A percentile compares a stretch with the other conserved stretches of the same genome.
phyloP scores from a whole-genome alignment of 2,113 vertebrate genomes.

The Mobula hypostoma region DNA sequence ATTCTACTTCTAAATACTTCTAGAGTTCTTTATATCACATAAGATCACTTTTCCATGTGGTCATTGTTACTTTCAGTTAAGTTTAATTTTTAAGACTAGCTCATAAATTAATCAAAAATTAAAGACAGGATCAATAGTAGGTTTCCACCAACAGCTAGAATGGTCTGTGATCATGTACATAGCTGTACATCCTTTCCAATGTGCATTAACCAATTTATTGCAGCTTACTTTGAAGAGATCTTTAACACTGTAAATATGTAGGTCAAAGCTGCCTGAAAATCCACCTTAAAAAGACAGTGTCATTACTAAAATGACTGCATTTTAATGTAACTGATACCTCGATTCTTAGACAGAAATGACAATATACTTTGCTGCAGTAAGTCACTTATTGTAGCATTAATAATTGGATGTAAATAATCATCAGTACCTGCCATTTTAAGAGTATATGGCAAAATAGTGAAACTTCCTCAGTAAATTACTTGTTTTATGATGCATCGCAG shows the following conservation, averaged over 20 bases:
- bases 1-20: background rate
- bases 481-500: background rate
- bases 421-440: background rate
- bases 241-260: background rate
- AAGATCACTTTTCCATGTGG: background rate
- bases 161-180: background rate
- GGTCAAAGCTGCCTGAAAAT: background rate
- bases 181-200: background rate
- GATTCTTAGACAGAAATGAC: background rate
- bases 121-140: background rate
- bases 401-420: background rate
- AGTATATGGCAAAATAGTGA: background rate
- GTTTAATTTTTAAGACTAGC: background rate
- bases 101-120: background rate
- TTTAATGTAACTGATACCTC: background rate
- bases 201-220: background rate
- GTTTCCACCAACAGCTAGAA: background rate
- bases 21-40: background rate
- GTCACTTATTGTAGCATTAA: background rate
- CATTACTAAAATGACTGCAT: background rate
- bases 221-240: background rate
- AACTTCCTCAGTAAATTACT: background rate
- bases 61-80: background rate
- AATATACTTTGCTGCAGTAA: background rate
- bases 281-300: background rate